These are phyloP conservation scores for Cydia pomonella DNA, from an alignment of 1,140 invertebrate genomes.

Conservation along the genomic window DNA sequence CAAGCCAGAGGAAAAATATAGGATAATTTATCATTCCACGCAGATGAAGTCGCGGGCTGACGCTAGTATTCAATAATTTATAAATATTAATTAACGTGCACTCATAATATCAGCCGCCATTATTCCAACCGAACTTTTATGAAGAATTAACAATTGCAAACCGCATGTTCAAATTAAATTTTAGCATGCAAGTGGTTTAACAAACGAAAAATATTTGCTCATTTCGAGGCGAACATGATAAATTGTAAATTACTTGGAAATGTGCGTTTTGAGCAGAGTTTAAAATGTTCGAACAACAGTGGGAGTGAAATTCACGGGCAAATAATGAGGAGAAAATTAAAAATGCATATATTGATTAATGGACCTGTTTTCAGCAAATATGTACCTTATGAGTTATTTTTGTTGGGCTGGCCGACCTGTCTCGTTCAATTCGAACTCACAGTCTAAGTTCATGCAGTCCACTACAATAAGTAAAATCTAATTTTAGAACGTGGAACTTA, in stretches of 20 bases:
- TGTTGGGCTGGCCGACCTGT: conserved; percentile 36
- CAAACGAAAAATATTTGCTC: conserved; percentile 79
- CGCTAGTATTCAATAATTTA: background rate
- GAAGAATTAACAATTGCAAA: conserved; percentile 58
- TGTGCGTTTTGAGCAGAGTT: conserved; percentile 72
- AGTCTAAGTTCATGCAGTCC: background rate
- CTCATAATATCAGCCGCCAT: background rate
- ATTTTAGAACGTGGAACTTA: no score
- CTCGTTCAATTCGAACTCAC: background rate
- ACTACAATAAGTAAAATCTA: background rate
- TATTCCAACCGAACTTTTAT: background rate
- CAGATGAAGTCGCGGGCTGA: no score
- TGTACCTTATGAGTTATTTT: conserved; percentile 67
- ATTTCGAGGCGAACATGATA: conserved; percentile 76
- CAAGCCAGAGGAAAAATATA: no score
- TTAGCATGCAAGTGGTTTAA: conserved; percentile 75
- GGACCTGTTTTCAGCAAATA: conserved; percentile 71
- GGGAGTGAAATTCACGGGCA: conserved; percentile 75
- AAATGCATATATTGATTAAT: conserved; percentile 81
- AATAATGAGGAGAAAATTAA: conserved; percentile 79
- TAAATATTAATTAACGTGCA: background rate
- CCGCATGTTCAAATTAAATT: conserved; percentile 72
- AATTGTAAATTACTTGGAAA: conserved; percentile 80
- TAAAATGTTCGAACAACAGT: conserved; percentile 72
- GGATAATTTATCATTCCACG: no score